Conservation (phyloP, 1,140 invertebrate genomes). For the Saxidomus purpurata region DNA sequence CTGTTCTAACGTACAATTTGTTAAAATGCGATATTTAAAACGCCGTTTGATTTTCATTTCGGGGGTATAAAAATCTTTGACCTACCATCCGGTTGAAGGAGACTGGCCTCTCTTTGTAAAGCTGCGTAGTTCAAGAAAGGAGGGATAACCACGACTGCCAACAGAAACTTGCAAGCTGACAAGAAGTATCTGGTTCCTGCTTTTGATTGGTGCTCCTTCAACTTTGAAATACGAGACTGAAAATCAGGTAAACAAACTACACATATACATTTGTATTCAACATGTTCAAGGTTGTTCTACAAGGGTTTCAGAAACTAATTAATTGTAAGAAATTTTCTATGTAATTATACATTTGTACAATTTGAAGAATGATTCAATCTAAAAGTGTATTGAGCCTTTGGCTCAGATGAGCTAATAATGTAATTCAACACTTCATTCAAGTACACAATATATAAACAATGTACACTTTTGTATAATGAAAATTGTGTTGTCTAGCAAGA, state of each 20-base stretch:
- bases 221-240: slow-evolving; percentile 34
- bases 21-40: too few relatives aligned
- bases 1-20: too few relatives aligned
- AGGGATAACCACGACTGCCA: slow-evolving; percentile 76
- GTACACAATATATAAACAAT: not conserved
- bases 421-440: not conserved
- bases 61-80: too few relatives aligned
- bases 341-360: not conserved
- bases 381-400: not conserved
- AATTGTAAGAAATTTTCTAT: not conserved
- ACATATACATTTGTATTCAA: not conserved
- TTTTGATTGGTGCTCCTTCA: slow-evolving; percentile 57
- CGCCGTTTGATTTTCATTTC: too few relatives aligned
- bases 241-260: not conserved
- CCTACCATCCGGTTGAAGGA: slow-evolving; percentile 77
- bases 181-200: slow-evolving; percentile 6
- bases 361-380: not conserved
- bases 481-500: not conserved
- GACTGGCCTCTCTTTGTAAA: slow-evolving; percentile 76
- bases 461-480: not conserved
- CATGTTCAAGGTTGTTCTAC: not conserved
- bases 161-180: slow-evolving; percentile 49
- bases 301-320: not conserved
- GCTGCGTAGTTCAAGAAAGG: slow-evolving; percentile 83
- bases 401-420: not conserved